Conservation (phyloP, 1,140 invertebrate species). For the Drosophila teissieri region DNA sequence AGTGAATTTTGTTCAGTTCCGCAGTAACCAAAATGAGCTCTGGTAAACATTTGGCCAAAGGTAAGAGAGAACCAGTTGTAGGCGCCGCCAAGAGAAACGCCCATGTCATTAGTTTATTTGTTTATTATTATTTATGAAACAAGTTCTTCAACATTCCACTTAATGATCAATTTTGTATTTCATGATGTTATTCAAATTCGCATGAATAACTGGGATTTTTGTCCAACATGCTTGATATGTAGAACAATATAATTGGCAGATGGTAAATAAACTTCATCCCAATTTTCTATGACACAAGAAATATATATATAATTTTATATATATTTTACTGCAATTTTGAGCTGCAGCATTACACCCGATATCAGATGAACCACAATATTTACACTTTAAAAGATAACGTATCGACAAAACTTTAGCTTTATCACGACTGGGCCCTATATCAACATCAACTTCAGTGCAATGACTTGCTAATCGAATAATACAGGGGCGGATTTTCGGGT, state of each 20-base stretch:
- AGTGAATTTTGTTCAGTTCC: slow-evolving; percentile 12
- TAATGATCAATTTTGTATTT: not conserved
- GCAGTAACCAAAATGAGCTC: slow-evolving; percentile 42
- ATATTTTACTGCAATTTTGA: no score
- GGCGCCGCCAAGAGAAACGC: not conserved
- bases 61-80: slow-evolving; percentile 28
- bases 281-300: not conserved
- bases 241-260: no score
- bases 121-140: not conserved
- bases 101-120: not conserved
- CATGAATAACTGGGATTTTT: not conserved
- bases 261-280: not conserved
- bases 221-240: no score
- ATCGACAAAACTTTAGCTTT: slow-evolving; percentile 4
- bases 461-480: slow-evolving; percentile 19
- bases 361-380: slow-evolving; percentile 4
- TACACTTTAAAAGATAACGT: slow-evolving; percentile 14
- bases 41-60: slow-evolving; percentile 63
- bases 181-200: not conserved
- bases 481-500: not conserved
- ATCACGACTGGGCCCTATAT: slow-evolving; percentile 13
- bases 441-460: slow-evolving; percentile 1
- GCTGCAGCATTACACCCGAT: not conserved
- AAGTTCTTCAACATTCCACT: slow-evolving; percentile 13
- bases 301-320: no score